These are phyloP conservation scores for Synergus itoensis DNA, from an alignment of 2,888 invertebrate genomes.

Conservation along the genomic window DNA sequence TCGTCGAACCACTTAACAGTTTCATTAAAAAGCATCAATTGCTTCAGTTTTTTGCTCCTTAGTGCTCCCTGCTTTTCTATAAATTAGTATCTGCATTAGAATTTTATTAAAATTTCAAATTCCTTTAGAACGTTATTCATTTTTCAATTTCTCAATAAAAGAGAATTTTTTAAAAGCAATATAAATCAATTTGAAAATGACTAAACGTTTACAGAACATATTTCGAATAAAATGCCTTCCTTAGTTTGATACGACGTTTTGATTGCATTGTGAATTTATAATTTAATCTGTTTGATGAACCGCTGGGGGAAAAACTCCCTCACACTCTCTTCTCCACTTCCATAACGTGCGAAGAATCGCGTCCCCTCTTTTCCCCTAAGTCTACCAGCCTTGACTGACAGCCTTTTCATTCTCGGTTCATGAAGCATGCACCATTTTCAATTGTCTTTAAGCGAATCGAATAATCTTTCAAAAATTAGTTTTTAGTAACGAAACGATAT, in stretches of 20 bases:
- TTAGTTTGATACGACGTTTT: background rate
- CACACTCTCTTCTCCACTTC: background rate
- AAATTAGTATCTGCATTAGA: background rate
- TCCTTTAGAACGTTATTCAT: no score
- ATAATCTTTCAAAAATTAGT: background rate
- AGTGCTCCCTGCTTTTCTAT: background rate
- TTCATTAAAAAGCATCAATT: background rate
- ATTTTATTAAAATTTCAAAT: no score
- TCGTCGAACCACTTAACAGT: background rate
- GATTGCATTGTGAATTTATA: conserved; percentile 11
- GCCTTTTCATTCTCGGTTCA: background rate
- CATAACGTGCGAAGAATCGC: background rate
- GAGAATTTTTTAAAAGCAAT: no score
- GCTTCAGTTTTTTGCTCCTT: background rate
- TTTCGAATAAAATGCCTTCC: background rate
- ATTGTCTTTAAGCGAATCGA: background rate
- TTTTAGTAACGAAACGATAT: background rate
- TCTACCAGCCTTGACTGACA: background rate
- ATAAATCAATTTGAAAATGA: background rate
- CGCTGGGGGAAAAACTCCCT: background rate
- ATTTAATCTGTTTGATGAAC: conserved; percentile 3
- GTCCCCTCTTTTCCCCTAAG: background rate
- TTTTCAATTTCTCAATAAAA: no score
- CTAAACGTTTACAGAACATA: background rate
- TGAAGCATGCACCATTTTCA: background rate